A percentile compares a stretch with the other conserved stretches of the same genome.
Conservation (phyloP, 1,140 invertebrate genomes). For the Caenorhabditis elegans region WBcel235 BX284604.4:12782501-12783000, state of each 20-base stretch:
- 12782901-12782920: slow-evolving; percentile 91
- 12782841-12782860: slow-evolving; percentile 97
- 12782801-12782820: slow-evolving; percentile 99
- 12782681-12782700: slow-evolving; percentile 89
- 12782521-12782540: slow-evolving; percentile 96
- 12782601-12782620: slow-evolving; percentile 62
- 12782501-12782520: slow-evolving; percentile 95
- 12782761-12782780: neutral
- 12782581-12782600: slow-evolving; percentile 74
- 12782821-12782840: slow-evolving; percentile 96
- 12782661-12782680: slow-evolving; percentile 93
- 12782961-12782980: slow-evolving; percentile 98
- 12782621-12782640: slow-evolving; percentile 86
- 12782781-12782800: slow-evolving; percentile 66
- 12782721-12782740: slow-evolving; percentile 89
- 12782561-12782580: slow-evolving; percentile 96
- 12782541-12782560: slow-evolving; percentile 96
- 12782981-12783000: slow-evolving; percentile 79
- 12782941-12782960: slow-evolving; percentile 97
- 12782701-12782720: slow-evolving; percentile 86
- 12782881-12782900: slow-evolving; percentile 92
- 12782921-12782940: slow-evolving; percentile 92
- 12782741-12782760: slow-evolving; percentile 94
- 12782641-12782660: slow-evolving; percentile 97
- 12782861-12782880: slow-evolving; percentile 89